Percentiles rank a stretch among this genome's conserved stretches.
phyloP scores from a whole-genome alignment of 2,797 vertebrate species.

The Spea hammondii region DNA sequence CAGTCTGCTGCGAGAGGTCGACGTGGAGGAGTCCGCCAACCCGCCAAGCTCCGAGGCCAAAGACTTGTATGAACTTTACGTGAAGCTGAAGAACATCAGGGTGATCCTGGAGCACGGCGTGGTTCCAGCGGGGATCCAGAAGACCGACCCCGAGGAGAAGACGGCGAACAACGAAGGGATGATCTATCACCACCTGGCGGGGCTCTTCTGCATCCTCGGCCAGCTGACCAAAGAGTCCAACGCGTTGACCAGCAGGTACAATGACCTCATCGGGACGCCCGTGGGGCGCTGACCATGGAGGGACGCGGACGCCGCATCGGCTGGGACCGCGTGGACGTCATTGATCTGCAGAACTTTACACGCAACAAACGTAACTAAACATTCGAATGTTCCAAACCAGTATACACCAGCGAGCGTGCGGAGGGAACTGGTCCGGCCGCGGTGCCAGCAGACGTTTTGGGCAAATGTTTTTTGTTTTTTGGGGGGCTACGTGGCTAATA shows the following conservation, averaged over 20 bases:
- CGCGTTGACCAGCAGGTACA: neutral
- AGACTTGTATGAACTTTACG: neutral
- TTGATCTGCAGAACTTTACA: too few species aligned
- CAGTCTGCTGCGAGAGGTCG: neutral
- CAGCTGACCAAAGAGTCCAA: neutral
- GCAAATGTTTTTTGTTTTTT: too few species aligned
- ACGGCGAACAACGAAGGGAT: neutral
- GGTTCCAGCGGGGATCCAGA: neutral
- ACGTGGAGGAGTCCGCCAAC: neutral
- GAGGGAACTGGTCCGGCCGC: too few species aligned
- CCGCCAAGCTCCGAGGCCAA: neutral
- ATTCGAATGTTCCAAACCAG: too few species aligned
- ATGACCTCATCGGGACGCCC: neutral
- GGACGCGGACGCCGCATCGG: too few species aligned
- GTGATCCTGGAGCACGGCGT: neutral
- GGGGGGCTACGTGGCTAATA: too few species aligned
- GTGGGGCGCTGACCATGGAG: too few species aligned
- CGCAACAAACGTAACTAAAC: too few species aligned
- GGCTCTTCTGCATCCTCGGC: neutral
- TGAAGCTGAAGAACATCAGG: neutral
- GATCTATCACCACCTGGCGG: neutral
- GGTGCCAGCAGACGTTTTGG: too few species aligned
- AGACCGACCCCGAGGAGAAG: neutral
- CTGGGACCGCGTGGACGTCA: too few species aligned
- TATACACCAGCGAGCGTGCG: too few species aligned